A percentile compares a stretch with the other conserved stretches of the same genome.
These are phyloP conservation scores for Amphimallon solstitiale DNA, from an alignment of 2,888 invertebrate species.

Conservation along the genomic window DNA sequence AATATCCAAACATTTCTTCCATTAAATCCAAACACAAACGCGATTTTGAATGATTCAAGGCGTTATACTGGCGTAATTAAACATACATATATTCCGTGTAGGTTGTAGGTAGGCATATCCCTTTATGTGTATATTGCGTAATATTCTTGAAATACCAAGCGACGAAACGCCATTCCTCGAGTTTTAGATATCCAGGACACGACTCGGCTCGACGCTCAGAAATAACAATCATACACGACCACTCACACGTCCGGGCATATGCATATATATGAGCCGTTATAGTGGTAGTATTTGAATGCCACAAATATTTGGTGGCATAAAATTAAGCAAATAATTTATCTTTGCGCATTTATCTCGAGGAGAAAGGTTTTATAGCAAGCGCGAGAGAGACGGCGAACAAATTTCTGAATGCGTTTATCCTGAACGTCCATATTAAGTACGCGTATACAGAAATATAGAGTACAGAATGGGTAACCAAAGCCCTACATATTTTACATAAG, in stretches of 20 bases:
- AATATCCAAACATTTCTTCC: too few species aligned
- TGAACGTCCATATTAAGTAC: too few species aligned
- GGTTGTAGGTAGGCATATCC: not conserved
- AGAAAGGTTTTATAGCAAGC: not conserved
- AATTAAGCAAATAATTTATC: slow-evolving; percentile 24
- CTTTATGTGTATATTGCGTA: not conserved
- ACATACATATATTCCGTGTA: slow-evolving; percentile 14
- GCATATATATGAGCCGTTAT: not conserved
- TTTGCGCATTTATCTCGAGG: slow-evolving; percentile 13
- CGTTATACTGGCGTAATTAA: slow-evolving; percentile 4
- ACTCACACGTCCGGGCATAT: not conserved
- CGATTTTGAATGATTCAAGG: too few species aligned
- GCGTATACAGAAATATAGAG: too few species aligned
- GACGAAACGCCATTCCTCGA: not conserved
- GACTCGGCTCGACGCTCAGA: not conserved
- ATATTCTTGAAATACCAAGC: slow-evolving; percentile 13
- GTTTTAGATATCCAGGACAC: slow-evolving; percentile 1
- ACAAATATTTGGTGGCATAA: slow-evolving; percentile 18
- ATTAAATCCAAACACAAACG: too few species aligned
- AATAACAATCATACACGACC: slow-evolving; percentile 7
- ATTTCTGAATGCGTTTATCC: too few species aligned
- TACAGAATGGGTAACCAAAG: too few species aligned
- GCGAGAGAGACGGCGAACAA: too few species aligned
- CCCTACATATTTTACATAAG: too few species aligned
- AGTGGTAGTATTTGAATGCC: slow-evolving; percentile 9